Evolutionary conservation across 2,888 invertebrate species (phyloP).

Genomic region (Drosophila neotestacea): DNA sequence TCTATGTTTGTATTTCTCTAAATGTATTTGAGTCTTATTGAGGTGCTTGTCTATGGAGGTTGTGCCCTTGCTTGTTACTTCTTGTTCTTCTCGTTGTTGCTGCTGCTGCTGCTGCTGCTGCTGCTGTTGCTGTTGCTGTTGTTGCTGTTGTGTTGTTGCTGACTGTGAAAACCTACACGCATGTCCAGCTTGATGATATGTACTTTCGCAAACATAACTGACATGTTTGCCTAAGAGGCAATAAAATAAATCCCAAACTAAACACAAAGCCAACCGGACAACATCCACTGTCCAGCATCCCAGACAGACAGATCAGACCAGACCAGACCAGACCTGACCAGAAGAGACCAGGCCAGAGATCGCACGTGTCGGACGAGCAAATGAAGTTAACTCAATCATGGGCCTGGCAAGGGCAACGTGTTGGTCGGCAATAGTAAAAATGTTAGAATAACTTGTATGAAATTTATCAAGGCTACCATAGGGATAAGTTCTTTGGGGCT

Average conservation of each 20-base stretch:
- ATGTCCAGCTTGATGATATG: slow-evolving; percentile 81
- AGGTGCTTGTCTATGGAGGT: slow-evolving; percentile 37
- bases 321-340: background rate
- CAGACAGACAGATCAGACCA: slow-evolving; percentile 6
- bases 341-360: slow-evolving; percentile 27
- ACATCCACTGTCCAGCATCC: slow-evolving; percentile 1
- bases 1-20: slow-evolving; percentile 41
- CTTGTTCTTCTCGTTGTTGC: slow-evolving; percentile 16
- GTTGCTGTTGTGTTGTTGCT: slow-evolving; percentile 28
- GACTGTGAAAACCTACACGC: slow-evolving; percentile 72
- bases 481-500: slow-evolving; percentile 8
- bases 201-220: slow-evolving; percentile 82
- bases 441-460: slow-evolving; percentile 76
- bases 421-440: slow-evolving; percentile 67
- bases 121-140: slow-evolving; percentile 20
- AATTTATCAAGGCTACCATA: slow-evolving; percentile 74
- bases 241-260: slow-evolving; percentile 74
- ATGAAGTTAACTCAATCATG: slow-evolving; percentile 81
- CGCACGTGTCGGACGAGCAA: slow-evolving; percentile 71
- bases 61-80: slow-evolving; percentile 63
- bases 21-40: slow-evolving; percentile 61
- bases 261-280: slow-evolving; percentile 62
- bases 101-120: slow-evolving; percentile 20
- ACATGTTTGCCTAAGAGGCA: slow-evolving; percentile 79
- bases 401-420: slow-evolving; percentile 32